Base-by-base conservation (phyloP, 2,888 invertebrate genomes). In the Eilema griseolum region DNA sequence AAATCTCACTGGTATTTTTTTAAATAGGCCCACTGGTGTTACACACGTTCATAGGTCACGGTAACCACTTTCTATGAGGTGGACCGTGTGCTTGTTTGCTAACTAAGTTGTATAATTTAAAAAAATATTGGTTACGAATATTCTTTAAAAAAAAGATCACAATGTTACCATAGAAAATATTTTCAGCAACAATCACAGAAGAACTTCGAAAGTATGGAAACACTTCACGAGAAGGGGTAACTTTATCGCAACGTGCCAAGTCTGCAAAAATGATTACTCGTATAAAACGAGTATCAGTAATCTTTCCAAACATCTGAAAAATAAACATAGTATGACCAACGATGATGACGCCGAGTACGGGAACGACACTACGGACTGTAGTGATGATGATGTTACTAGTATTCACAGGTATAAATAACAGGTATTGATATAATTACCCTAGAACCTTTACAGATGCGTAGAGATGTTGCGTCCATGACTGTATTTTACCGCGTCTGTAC, bases 311-410 rank as follows among this genome's bases (percentile, higher is more conserved):
- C 85, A 85, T 61, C 70, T 69, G 33, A 0, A 11, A 0, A 68
- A 33, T 0, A 68, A 62, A 4, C 83, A 82, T 10, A 10, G 0
- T 0, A 31, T 52, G 11, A 2, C 1, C 4, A 12, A 8, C 2
- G 28, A 12, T 0, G 26, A 0, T 10, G 61, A 69, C 2, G 16
- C 2, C 10, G 28, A 31, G 11, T 20, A 31, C n/a, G 57, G 57
- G 8, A 52, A 52, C 10, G 56, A 60, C 10, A 63, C n/a, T 24
- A 71, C 64, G 10, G 70, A 72, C 26, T 61, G 52, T 61, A 79
- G 74, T 65, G 80, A 76, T 61, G 77, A 79, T 60, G 77, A 81
- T 52, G 77, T 79, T 68, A 26, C 26, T 62, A 61, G 73, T 74
- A 59, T 75, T 46, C 31, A 68, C 46, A 71, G 71, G 71, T 71